Evolutionary conservation across 30 jellyfish, hydroid and myxozoan genomes (phyloP), one percentile per base, ranked within the genome.

Genomic region (Aurelia coerulea): DNA sequence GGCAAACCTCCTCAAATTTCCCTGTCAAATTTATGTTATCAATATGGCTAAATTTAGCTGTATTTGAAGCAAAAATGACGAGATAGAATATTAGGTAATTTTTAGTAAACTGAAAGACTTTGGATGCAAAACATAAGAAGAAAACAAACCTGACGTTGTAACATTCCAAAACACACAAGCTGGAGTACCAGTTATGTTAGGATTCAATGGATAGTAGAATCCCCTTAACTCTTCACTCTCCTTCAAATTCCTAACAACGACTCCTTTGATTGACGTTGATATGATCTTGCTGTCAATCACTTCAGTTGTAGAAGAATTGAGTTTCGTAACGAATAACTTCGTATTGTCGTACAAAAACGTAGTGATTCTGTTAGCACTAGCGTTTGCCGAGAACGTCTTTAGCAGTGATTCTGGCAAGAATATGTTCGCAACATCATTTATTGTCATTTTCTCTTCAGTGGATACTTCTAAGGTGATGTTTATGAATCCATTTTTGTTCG

Each of bases 221-320:
- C 84, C 51, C 53, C 76, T 51, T 39, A 82, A 42, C 51, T 82
- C 84, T 12, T 82, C 91, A 4, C 63, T 74, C n/a, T 19, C 58
- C 37, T 62, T 58, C 85, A 82, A 65, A 68, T 70, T 73, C 14
- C 37, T 59, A 32, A 82, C 2, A 17, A 15, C 31, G 7, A 15
- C 42, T 18, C 85, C 91, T 82, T 82, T 82, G 73, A 82, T 41
- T 68, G 91, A 82, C 66, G 91, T 39, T 16, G 91, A 82, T 84
- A 82, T 65, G 46, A 82, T 76, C 23, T 70, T 82, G 51, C 91
- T 82, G 81, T 82, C 81, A 53, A 82, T 42, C 78, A 82, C 73
- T 14, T 53, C 65, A 33, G 78, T 19, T 2, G 52, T 64, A 10
- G 84, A 69, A 34, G 42, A 23, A 41, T 82, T 82, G 53, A 49